A percentile compares a stretch with the other conserved stretches of the same genome.
These are phyloP conservation scores for Alaudala cheleensis DNA, from an alignment of 2,113 vertebrate genomes.

Conservation along the genomic window DNA sequence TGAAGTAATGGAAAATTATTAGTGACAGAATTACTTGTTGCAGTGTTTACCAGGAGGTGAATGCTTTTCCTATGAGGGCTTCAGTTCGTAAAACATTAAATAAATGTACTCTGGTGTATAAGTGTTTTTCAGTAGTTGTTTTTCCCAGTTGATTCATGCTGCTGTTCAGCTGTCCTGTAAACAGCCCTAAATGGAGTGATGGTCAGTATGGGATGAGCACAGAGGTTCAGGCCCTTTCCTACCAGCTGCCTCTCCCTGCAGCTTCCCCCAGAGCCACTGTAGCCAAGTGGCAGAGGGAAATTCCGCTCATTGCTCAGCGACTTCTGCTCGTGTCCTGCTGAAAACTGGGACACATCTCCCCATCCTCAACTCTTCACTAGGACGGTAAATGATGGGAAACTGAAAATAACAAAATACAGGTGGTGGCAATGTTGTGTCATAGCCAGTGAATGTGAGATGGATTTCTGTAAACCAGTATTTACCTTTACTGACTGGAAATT, in stretches of 20 bases:
- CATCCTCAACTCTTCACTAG: not conserved
- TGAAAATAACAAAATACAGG: not conserved
- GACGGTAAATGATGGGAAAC: not conserved
- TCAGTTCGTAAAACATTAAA: not conserved
- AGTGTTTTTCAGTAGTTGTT: not conserved
- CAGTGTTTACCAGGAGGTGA: not conserved
- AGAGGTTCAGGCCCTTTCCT: not conserved
- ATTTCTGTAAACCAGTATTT: not conserved
- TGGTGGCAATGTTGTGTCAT: not conserved
- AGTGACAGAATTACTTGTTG: not conserved
- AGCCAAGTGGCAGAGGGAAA: not conserved
- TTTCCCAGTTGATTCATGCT: not conserved
- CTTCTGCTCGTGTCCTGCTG: not conserved
- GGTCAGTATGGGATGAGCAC: not conserved
- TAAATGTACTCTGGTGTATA: not conserved
- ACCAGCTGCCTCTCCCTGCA: not conserved
- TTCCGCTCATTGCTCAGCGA: rapidly evolving
- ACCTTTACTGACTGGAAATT: not conserved
- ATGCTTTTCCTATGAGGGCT: not conserved
- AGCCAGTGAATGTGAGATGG: not conserved
- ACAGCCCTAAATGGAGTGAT: not conserved
- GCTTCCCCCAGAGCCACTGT: not conserved
- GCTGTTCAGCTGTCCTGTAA: not conserved
- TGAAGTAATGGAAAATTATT: slow-evolving; percentile 2
- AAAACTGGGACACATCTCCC: not conserved